Base-by-base conservation (phyloP, 2,888 invertebrate species). In the Synanthedon andrenaeformis region DNA sequence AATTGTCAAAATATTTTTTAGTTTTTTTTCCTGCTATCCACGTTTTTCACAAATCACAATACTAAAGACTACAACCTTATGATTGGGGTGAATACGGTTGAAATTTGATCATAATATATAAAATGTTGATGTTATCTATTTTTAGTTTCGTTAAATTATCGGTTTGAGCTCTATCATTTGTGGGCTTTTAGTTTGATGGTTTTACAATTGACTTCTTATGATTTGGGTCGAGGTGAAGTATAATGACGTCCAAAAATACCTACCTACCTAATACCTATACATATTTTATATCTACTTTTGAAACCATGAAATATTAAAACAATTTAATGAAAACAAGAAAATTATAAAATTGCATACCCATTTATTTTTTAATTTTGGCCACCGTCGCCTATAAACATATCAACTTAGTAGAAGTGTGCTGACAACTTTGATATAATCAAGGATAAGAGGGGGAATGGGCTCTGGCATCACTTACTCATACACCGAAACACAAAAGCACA, bases 1-100 rank as follows among this genome's bases (percentile, higher is more conserved):
- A 52, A 12, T 52, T 57, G 60, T 63, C 63, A 62, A 61, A 63
- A 63, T 63, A 62, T 63, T 63, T 61, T 55, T 54, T 53, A 53
- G 28, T 58, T 58, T 49, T 14, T 49, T 49, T 14, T 49, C 23
- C 11, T 5, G 5, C 4, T 49, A 19, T 49, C 17, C 13, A 10
- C 10, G 13, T 45, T 45, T n/a, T 45, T 45, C 35, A 35, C 28
- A 28, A 8, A 8, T 3, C 28, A 19, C 1, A 28, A n/a, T n/a
- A 42, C 42, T 45, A 45, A 45, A 6, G 13, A n/a, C 13, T 13
- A 13, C 35, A 3, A 35, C 35, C 35, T 35, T 35, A 35, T 10
- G 35, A 35, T 35, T 35, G 10, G 10, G 4, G 14, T 1, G 14
- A 42, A 45, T 45, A 45, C 45, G n/a, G 45, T 45, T 45, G 45